These are phyloP conservation scores for Pelodiscus sinensis DNA, from an alignment of 2,113 vertebrate genomes.

Conservation along the genomic window DNA sequence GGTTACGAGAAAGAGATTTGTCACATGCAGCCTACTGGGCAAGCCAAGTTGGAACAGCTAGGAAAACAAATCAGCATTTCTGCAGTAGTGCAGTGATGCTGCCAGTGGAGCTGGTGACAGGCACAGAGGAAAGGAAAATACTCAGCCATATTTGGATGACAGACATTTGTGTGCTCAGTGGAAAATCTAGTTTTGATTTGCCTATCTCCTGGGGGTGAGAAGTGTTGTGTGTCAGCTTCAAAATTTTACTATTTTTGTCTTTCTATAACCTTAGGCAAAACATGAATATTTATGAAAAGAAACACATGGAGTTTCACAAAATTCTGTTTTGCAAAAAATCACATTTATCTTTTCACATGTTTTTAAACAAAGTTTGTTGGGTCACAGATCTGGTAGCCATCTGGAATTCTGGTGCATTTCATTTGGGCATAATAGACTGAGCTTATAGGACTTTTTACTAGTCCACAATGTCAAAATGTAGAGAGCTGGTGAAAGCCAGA, in stretches of 20 bases:
- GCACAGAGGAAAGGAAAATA: not conserved
- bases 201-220: not conserved
- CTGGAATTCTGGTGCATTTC: accelerated
- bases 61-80: not conserved
- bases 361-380: not conserved
- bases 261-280: not conserved
- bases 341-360: not conserved
- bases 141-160: not conserved
- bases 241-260: not conserved
- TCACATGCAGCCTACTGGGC: not conserved
- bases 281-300: not conserved
- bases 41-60: not conserved
- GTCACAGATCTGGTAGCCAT: not conserved
- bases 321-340: not conserved
- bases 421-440: not conserved
- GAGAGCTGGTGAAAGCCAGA: not conserved
- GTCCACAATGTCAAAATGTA: not conserved
- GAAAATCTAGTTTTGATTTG: not conserved
- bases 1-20: not conserved
- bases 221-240: not conserved
- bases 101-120: not conserved
- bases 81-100: not conserved
- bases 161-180: not conserved
- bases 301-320: not conserved
- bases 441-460: not conserved